Conservation (phyloP, 2,888 invertebrate species). For the Machimus atricapillus region DNA sequence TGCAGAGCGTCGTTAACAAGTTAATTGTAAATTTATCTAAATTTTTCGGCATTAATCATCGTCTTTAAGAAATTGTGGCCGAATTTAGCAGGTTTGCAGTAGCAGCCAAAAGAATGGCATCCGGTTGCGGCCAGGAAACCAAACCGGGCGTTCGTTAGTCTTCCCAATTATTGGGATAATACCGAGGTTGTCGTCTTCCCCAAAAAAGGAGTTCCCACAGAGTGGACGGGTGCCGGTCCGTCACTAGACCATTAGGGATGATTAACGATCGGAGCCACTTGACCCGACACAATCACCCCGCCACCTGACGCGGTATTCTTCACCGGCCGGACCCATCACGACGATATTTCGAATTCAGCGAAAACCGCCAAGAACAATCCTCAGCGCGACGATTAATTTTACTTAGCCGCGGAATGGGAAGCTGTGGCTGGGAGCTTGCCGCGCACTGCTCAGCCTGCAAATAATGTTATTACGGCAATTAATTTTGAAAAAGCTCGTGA, state of each 20-base stretch:
- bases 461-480: conserved; percentile 29
- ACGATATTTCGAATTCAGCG: conserved; percentile 8
- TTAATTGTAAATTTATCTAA: conserved; percentile 32
- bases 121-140: not conserved
- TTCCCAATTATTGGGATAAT: conserved; percentile 17
- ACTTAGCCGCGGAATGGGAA: not conserved
- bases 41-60: conserved; percentile 32
- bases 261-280: conserved; percentile 20
- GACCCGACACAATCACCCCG: conserved; percentile 27
- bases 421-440: not conserved
- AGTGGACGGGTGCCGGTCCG: not conserved
- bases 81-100: not conserved
- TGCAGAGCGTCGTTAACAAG: conserved; percentile 17
- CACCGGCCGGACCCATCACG: conserved; percentile 1
- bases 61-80: not conserved
- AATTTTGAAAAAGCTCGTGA: conserved; percentile 31
- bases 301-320: not conserved
- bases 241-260: conserved; percentile 35
- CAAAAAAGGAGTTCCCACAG: conserved; percentile 20
- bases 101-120: not conserved
- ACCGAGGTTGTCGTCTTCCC: not conserved
- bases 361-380: conserved; percentile 30
- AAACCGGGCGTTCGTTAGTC: not conserved
- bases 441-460: conserved; percentile 7
- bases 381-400: conserved; percentile 36